Evolutionary conservation across 2,113 vertebrate species (phyloP), one percentile per base, ranked within the genome.

Genomic region (Hypomesus transpacificus): DNA sequence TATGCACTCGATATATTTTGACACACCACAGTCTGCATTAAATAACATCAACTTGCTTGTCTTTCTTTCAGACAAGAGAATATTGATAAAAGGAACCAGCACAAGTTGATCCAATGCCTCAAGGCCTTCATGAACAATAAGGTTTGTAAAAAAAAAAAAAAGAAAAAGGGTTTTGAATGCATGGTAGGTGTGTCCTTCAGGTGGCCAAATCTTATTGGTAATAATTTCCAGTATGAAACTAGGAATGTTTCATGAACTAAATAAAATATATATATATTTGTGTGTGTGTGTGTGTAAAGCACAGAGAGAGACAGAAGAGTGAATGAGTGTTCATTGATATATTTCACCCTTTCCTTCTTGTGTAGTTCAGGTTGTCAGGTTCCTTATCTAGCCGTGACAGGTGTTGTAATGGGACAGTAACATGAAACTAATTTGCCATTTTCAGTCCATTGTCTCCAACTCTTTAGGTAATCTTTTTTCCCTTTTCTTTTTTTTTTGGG

Each of bases 41-140:
- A 1, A 68, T 77, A 24, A 14, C 26, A 13, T 56, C 65, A 26
- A 71, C 6, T 58, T 67, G 75, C 20, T 73, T 65, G 3, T 76
- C 21, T 74, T 54, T 72, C 69, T 78, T 83, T 72, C 87, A 99
- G 97, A 83, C 96, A 97, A 90, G 97, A 98, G 85, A 90, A 69
- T 81, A 96, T 98, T 34, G 96, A 98, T 86, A 98, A 98, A 90
- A 95, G 93, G 81, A 99, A 95, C 89, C 97, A 99, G 83, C 93
- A 98, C 88, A 98, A 99, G 90, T 93, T 99, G 54, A 98, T 99
- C 85, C 97, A 98, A 80, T 99, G 97, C 87, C 93, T 99, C 86
- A 99, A 94, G 92, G 97, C 97, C 65, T 99, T 99, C 91, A 99
- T 99, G 97, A 99, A 99, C 91, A 99, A 98, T 86, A 99, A 99